Conservation (phyloP, 2,888 invertebrate genomes). For the Aphidius colemani region DNA sequence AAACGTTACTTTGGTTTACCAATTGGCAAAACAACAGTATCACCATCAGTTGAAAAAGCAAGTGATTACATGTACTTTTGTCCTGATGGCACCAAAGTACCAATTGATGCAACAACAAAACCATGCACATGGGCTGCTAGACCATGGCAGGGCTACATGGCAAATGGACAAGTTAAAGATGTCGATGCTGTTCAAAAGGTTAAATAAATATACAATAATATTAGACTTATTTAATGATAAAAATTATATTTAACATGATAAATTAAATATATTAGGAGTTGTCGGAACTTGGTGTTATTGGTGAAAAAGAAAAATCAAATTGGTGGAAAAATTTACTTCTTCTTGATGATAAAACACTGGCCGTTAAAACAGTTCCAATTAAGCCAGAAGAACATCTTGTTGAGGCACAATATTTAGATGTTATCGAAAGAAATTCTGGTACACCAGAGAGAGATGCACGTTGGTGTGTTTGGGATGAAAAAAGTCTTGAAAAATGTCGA, state of each 20-base stretch:
- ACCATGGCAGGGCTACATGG: slow-evolving; percentile 82
- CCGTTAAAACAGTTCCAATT: slow-evolving; percentile 70
- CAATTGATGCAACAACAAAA: slow-evolving; percentile 66
- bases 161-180: slow-evolving; percentile 66
- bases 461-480: slow-evolving; percentile 69
- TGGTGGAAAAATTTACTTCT: slow-evolving; percentile 65
- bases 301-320: slow-evolving; percentile 56
- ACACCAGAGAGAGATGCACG: slow-evolving; percentile 69
- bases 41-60: slow-evolving; percentile 68
- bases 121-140: slow-evolving; percentile 83
- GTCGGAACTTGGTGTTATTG: slow-evolving; percentile 52
- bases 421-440: slow-evolving; percentile 75
- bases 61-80: slow-evolving; percentile 77
- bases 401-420: slow-evolving; percentile 71
- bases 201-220: not conserved
- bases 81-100: slow-evolving; percentile 74
- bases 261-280: slow-evolving; percentile 41
- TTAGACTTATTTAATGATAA: not conserved
- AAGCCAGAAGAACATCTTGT: slow-evolving; percentile 67
- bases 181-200: slow-evolving; percentile 50
- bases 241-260: not conserved
- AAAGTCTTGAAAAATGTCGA: slow-evolving; percentile 76
- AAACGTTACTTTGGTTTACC: slow-evolving; percentile 78
- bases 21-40: slow-evolving; percentile 64
- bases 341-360: slow-evolving; percentile 67